Evolutionary conservation across 2,888 invertebrate genomes (phyloP).

Genomic region (Heliconius sara): DNA sequence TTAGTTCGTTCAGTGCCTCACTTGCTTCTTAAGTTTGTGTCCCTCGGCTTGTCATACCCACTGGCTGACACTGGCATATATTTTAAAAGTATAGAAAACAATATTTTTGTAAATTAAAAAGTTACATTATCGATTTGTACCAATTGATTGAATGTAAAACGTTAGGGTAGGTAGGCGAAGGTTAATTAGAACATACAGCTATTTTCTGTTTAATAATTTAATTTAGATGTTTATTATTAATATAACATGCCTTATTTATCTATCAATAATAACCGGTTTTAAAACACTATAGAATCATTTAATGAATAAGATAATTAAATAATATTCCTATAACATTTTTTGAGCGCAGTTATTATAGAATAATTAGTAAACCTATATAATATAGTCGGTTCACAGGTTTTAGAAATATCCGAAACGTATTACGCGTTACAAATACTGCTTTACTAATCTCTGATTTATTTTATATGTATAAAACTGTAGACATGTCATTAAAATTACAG

Average conservation of each 20-base stretch:
- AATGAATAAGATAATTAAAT: not conserved
- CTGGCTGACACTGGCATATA: slow-evolving; percentile 9
- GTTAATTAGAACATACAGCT: not conserved
- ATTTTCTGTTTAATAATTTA: slow-evolving; percentile 1
- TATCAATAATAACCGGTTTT: not conserved
- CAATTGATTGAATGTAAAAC: slow-evolving; percentile 4
- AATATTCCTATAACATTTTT: not conserved
- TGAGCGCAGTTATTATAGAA: not conserved
- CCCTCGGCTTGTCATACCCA: slow-evolving; percentile 18
- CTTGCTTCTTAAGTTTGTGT: slow-evolving; percentile 30
- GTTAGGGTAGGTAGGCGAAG: not conserved
- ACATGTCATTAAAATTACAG: slow-evolving; percentile 10
- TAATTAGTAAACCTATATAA: slow-evolving; percentile 18
- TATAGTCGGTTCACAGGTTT: not conserved
- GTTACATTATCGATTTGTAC: slow-evolving; percentile 25
- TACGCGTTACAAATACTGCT: not conserved
- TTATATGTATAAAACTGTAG: not conserved
- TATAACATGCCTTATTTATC: not conserved
- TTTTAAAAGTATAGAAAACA: slow-evolving; percentile 11
- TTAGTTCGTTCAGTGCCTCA: slow-evolving; percentile 38
- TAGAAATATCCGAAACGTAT: not conserved
- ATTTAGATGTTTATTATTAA: slow-evolving; percentile 8
- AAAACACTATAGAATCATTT: not conserved
- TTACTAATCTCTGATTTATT: not conserved
- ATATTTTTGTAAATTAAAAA: slow-evolving; percentile 27